Evolutionary conservation across 2,888 invertebrate genomes (phyloP).

Genomic region (Achlya flavicornis): DNA sequence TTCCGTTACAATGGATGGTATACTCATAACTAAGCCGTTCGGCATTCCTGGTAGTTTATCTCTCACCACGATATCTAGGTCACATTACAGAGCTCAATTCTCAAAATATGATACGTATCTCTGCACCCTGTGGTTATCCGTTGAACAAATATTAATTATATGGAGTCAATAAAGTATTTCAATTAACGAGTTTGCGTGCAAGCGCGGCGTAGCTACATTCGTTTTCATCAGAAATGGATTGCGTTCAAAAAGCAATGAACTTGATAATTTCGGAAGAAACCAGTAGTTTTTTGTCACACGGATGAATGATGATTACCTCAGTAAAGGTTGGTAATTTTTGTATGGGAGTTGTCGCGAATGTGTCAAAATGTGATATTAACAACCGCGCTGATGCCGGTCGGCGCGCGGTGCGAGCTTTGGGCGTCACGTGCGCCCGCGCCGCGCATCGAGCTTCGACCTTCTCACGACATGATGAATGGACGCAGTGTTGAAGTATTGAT

Average conservation of each 20-base stretch:
- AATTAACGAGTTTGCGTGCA: slow-evolving; percentile 50
- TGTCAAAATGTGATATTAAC: slow-evolving; percentile 40
- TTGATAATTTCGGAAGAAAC: slow-evolving; percentile 44
- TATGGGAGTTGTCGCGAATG: slow-evolving; percentile 34
- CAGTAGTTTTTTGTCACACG: slow-evolving; percentile 36
- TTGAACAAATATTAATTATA: slow-evolving; percentile 52
- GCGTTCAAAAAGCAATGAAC: slow-evolving; percentile 47
- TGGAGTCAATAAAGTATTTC: slow-evolving; percentile 57
- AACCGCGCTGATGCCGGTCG: slow-evolving; percentile 22
- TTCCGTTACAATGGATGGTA: slow-evolving; percentile 44
- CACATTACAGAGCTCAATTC: slow-evolving; percentile 47
- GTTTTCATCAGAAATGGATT: slow-evolving; percentile 43
- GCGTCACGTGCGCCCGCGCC: slow-evolving; percentile 17
- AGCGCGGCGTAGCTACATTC: slow-evolving; percentile 34
- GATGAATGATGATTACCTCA: slow-evolving; percentile 35
- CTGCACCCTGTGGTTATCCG: slow-evolving; percentile 54
- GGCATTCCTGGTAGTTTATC: slow-evolving; percentile 40
- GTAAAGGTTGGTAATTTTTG: slow-evolving; percentile 29
- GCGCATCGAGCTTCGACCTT: slow-evolving; percentile 38
- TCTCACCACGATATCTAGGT: slow-evolving; percentile 55
- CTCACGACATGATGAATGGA: slow-evolving; percentile 49
- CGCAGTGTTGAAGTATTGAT: slow-evolving; percentile 44
- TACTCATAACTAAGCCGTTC: slow-evolving; percentile 37
- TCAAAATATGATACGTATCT: slow-evolving; percentile 56
- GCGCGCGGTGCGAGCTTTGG: background rate